Conservation (phyloP, 2,797 vertebrate species). For the Alauda arvensis region DNA sequence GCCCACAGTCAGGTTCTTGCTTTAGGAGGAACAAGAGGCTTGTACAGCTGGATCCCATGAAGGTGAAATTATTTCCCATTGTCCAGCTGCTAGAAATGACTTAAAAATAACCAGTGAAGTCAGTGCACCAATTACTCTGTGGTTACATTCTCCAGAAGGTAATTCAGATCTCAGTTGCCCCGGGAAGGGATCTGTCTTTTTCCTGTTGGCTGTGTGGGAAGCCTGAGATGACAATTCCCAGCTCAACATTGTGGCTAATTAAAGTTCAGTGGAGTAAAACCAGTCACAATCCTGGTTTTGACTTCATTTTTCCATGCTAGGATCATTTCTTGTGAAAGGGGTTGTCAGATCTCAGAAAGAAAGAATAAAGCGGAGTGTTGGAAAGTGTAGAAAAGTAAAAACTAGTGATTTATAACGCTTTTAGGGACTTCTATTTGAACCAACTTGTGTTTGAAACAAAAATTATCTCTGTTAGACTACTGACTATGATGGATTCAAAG, state of each 20-base stretch:
- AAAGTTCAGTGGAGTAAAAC: not conserved
- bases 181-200: not conserved
- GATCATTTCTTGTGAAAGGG: not conserved
- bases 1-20: not conserved
- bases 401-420: not conserved
- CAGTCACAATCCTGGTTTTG: not conserved
- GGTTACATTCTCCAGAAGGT: not conserved
- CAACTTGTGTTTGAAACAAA: not conserved
- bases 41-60: not conserved
- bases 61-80: not conserved
- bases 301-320: not conserved
- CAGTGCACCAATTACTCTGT: not conserved
- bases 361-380: not conserved
- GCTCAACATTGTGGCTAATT: not conserved
- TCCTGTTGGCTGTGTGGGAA: not conserved
- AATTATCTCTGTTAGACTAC: not conserved
- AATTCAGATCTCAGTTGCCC: not conserved
- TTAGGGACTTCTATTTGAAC: not conserved
- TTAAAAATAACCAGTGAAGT: not conserved
- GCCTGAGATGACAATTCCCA: not conserved
- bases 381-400: not conserved
- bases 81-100: not conserved
- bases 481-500: not conserved
- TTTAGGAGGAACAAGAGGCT: not conserved
- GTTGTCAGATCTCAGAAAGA: not conserved